Conservation (phyloP, 2,113 vertebrate species). For the Chunga burmeisteri region DNA sequence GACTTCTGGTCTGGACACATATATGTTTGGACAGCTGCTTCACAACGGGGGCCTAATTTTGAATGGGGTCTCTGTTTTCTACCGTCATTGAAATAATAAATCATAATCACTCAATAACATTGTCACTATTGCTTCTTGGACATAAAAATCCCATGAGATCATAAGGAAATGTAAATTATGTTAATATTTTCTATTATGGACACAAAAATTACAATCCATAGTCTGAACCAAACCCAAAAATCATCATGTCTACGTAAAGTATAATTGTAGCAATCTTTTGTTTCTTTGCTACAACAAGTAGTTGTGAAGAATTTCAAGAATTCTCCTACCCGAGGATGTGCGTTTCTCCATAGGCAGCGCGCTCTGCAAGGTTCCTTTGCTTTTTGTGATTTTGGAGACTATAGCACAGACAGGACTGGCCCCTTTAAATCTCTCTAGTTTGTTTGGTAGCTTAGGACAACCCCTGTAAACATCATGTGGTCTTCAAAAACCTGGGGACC, state of each 20-base stretch:
- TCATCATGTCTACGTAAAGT: neutral
- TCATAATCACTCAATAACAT: neutral
- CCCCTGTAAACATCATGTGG: neutral
- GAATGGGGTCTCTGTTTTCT: slow-evolving; percentile 3
- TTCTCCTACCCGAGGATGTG: neutral
- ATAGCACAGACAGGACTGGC: neutral
- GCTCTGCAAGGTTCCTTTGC: neutral
- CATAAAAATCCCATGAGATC: neutral
- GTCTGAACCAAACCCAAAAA: neutral
- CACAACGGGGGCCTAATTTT: neutral
- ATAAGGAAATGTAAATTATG: neutral
- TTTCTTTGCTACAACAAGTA: neutral
- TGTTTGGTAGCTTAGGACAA: slow-evolving; percentile 36
- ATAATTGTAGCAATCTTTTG: neutral
- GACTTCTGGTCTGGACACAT: neutral
- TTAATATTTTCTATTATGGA: neutral
- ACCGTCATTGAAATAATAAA: neutral
- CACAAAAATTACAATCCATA: neutral
- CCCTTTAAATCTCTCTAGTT: slow-evolving; percentile 14
- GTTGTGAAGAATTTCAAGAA: neutral
- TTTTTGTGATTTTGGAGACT: neutral
- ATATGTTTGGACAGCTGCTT: neutral
- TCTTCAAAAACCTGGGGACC: neutral
- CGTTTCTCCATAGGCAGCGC: neutral
- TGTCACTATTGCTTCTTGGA: neutral